These are phyloP conservation scores for Choloepus didactylus DNA, from an alignment of 2,797 vertebrate genomes.

Conservation along the genomic window DNA sequence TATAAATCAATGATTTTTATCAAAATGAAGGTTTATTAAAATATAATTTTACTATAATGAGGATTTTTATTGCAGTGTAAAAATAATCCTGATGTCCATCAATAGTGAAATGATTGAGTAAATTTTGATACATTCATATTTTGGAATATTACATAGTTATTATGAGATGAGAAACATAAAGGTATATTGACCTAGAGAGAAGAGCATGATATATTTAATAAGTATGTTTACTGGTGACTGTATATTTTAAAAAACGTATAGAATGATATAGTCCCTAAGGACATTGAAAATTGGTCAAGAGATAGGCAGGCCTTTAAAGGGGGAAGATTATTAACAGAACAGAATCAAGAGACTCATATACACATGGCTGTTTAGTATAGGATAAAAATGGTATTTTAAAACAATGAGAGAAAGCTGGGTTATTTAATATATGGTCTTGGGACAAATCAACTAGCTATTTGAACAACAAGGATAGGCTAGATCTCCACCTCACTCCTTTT, in stretches of 20 bases:
- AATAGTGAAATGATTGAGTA: conserved; percentile 13
- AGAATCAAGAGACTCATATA: neutral
- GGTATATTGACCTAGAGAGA: neutral
- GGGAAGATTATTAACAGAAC: conserved; percentile 1
- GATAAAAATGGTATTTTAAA: conserved; percentile 23
- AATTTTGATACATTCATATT: conserved; percentile 20
- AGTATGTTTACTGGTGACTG: neutral
- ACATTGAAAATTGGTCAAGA: neutral
- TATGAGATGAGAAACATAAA: neutral
- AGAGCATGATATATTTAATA: neutral
- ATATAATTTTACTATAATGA: neutral
- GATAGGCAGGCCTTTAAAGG: neutral
- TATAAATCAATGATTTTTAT: conserved; percentile 47
- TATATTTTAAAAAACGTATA: neutral
- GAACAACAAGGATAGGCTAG: neutral
- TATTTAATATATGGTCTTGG: conserved; percentile 38
- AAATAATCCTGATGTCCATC: neutral
- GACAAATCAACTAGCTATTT: conserved; percentile 23
- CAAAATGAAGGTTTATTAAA: conserved; percentile 37
- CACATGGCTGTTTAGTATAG: neutral
- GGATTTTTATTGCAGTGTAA: neutral
- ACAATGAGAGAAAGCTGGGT: neutral
- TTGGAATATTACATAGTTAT: conserved; percentile 2
- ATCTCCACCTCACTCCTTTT: neutral
- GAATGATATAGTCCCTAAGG: neutral